Percentiles rank a stretch among this genome's conserved stretches.
These are phyloP conservation scores for Rhynchomys soricoides DNA, from an alignment of 2,113 vertebrate genomes.

Conservation along the genomic window DNA sequence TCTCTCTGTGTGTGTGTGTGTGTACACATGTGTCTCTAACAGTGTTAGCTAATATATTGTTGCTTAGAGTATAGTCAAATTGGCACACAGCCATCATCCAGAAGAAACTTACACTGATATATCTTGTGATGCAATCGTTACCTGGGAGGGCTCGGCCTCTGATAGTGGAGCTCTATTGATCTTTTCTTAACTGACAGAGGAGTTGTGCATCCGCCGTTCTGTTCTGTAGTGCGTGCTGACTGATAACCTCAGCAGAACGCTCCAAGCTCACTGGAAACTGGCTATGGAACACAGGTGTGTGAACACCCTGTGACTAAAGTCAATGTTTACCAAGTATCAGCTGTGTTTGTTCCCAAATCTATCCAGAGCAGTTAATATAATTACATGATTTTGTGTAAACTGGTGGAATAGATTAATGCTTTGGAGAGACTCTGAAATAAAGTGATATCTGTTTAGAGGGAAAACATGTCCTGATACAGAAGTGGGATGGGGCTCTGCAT, in stretches of 20 bases:
- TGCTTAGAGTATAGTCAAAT: neutral
- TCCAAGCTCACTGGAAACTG: neutral
- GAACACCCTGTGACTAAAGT: constrained; percentile 21
- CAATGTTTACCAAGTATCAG: constrained; percentile 61
- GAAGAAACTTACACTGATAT: neutral
- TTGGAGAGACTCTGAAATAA: constrained; percentile 36
- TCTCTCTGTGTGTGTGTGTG: neutral
- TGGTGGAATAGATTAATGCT: constrained; percentile 18
- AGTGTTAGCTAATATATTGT: neutral
- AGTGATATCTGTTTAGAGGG: neutral
- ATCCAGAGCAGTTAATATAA: constrained; percentile 38
- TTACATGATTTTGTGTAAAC: constrained; percentile 22
- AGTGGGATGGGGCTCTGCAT: neutral
- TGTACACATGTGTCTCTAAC: neutral
- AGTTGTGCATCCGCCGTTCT: neutral
- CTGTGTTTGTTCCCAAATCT: constrained; percentile 43
- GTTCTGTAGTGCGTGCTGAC: neutral
- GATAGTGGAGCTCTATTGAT: neutral
- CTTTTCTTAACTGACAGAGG: neutral
- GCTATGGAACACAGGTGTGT: neutral
- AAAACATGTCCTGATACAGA: neutral
- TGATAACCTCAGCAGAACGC: constrained; percentile 10
- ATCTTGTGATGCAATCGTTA: neutral
- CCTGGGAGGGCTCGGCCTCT: neutral
- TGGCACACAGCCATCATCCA: neutral